These are phyloP conservation scores for Anolis sagrei DNA, from an alignment of 2,113 vertebrate genomes.

Conservation along the genomic window DNA sequence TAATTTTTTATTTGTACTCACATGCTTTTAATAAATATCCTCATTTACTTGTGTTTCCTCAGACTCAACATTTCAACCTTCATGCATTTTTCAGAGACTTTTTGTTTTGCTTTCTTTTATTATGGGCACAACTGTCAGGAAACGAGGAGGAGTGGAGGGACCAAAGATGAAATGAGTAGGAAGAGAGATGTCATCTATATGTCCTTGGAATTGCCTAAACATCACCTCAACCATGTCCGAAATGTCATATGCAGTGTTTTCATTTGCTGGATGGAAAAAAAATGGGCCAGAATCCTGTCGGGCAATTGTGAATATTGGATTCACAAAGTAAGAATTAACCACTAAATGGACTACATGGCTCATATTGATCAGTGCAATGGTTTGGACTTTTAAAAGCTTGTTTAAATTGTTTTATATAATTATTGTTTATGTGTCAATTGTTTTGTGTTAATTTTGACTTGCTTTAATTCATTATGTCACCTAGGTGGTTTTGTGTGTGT, in stretches of 20 bases:
- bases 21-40: not conserved
- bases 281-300: not conserved
- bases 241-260: not conserved
- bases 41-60: not conserved
- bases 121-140: not conserved
- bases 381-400: too few species aligned
- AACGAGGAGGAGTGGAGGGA: not conserved
- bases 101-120: not conserved
- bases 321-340: too few species aligned
- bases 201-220: not conserved
- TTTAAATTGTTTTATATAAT: too few species aligned
- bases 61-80: not conserved
- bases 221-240: not conserved
- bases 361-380: too few species aligned
- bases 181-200: too few species aligned
- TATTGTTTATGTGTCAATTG: too few species aligned
- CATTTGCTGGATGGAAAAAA: not conserved
- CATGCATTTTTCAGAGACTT: not conserved
- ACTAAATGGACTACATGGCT: too few species aligned
- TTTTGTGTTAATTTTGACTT: too few species aligned
- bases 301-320: too few species aligned
- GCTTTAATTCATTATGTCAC: too few species aligned
- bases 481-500: too few species aligned
- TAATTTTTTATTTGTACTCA: constrained; percentile 9
- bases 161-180: not conserved